These are phyloP conservation scores for Lasioglossum morio DNA, from an alignment of 2,888 invertebrate genomes.

Conservation along the genomic window DNA sequence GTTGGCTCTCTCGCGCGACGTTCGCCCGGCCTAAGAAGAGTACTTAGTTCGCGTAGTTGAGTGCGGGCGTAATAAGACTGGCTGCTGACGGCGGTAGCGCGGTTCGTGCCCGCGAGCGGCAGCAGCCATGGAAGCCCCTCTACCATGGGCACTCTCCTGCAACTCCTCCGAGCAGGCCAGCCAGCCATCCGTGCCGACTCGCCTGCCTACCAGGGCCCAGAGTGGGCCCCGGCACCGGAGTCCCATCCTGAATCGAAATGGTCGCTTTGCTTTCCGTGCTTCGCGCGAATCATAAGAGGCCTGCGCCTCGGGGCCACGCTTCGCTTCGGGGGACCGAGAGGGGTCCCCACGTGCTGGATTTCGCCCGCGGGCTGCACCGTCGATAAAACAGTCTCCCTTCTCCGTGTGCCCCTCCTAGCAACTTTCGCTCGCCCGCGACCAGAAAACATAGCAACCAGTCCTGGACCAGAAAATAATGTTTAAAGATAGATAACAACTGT, in stretches of 20 bases:
- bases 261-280: slow-evolving; percentile 62
- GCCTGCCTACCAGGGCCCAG: slow-evolving; percentile 64
- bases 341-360: slow-evolving; percentile 67
- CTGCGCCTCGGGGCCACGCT: slow-evolving; percentile 29
- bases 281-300: slow-evolving; percentile 64
- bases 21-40: slow-evolving; percentile 65
- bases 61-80: slow-evolving; percentile 81
- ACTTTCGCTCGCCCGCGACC: background rate
- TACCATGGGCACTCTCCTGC: slow-evolving; percentile 67
- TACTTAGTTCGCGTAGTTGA: slow-evolving; percentile 79
- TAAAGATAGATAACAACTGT: background rate
- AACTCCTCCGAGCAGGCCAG: slow-evolving; percentile 65
- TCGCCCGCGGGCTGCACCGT: slow-evolving; percentile 51
- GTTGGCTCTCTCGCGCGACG: slow-evolving; percentile 42
- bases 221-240: slow-evolving; percentile 57
- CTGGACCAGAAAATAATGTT: background rate
- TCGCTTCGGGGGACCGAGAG: slow-evolving; percentile 54
- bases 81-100: slow-evolving; percentile 77
- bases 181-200: slow-evolving; percentile 67
- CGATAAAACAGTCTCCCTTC: slow-evolving; percentile 61
- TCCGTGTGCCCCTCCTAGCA: background rate
- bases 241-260: slow-evolving; percentile 63
- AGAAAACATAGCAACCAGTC: background rate
- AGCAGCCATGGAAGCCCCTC: slow-evolving; percentile 68
- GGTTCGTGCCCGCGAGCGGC: slow-evolving; percentile 74